Evolutionary conservation across 1,140 invertebrate species (phyloP), one percentile per base, ranked within the genome.

Genomic region (Lethrus apterus): DNA sequence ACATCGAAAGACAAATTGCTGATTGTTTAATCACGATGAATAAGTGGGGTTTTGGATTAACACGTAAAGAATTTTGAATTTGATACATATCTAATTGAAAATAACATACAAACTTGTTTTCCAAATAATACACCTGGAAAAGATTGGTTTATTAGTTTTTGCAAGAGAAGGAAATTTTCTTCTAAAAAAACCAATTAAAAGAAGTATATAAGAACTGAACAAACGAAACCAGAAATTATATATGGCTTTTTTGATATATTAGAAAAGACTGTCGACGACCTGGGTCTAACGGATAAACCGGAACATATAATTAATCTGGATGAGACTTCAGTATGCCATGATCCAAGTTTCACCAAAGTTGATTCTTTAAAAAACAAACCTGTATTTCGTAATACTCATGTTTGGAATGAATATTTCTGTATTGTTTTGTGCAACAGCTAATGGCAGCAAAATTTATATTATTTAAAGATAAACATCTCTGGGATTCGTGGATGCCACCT

Each of bases 181-280:
- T 38, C 63, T 7, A 66, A 62, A 55, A 66, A 65, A 44, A 58
- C n/a, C n/a, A n/a, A n/a, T n/a, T n/a, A n/a, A n/a, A n/a, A 62
- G 4, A 57, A 65, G 52, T 35, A 49, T 24, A 56, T 64, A 26
- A 34, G 59, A 24, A 63, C 56, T 49, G 59, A 36, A 34, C 32
- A 51, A 0, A 44, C 34, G 21, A 32, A 55, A 38, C 56, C 54
- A 14, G 51, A 50, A 19, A 50, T 55, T 14, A 52, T 59, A 21
- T 50, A 59, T 45, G 34, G 48, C 9, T 60, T 53, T 48, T 59
- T 50, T 48, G 47, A 59, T 20, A 34, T 51, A 8, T 24, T 54
- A 10, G 33, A 43, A 38, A 30, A 54, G 9, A 55, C 52, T 9
- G 32, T 60, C 7, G 4, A 45, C 18, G 30, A 53, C 17, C 36